Base-by-base conservation (phyloP, 2,888 invertebrate species). In the Cosmopolites sordidus region DNA sequence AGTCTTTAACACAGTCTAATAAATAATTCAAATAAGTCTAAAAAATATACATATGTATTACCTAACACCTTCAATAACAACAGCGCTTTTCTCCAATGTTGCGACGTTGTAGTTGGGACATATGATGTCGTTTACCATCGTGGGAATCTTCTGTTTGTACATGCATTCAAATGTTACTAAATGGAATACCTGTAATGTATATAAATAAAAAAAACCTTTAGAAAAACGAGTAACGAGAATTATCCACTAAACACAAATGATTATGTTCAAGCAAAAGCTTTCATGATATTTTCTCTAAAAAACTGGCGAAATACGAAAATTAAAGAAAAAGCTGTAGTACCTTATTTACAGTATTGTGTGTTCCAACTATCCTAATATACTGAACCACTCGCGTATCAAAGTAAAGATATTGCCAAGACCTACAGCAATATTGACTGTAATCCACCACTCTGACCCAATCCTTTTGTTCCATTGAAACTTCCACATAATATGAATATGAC, bases 371-470 rank as follows among this genome's bases (percentile, higher is more conserved):
- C 63, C 83, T 82, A 62, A 91, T 85, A 72, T 82, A 91, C 75
- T 87, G 87, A 57, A 95, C 92, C 48, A 97, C 95, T 54, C 92
- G 76, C 29, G 90, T 83, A 62, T 86, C 83, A 75, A 99, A 99
- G 77, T 91, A 95, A 43, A 99, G 81, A 71, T 85, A 86, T 77
- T 99, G 99, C 93, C 94, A 96, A 14, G 96, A 96, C 55, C 99
- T 86, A 73, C 99, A 99, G 71, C 87, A 86, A 77, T 89, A 95
- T 60, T 84, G 79, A 59, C 89, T 87, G 78, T 98, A 90, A 76
- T 99, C 97, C 57, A 97, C 83, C 48, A 99, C 87, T 54, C 89
- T 83, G 58, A 90, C 85, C 96, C 98, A 99, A 73, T 96, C 92
- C 72, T 87, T 87, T 73, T 92, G 89, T 78, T 98, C 94, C 76